Evolutionary conservation across 2,888 invertebrate genomes (phyloP), one percentile per base, ranked within the genome.

Genomic region (Anaspis maculata): DNA sequence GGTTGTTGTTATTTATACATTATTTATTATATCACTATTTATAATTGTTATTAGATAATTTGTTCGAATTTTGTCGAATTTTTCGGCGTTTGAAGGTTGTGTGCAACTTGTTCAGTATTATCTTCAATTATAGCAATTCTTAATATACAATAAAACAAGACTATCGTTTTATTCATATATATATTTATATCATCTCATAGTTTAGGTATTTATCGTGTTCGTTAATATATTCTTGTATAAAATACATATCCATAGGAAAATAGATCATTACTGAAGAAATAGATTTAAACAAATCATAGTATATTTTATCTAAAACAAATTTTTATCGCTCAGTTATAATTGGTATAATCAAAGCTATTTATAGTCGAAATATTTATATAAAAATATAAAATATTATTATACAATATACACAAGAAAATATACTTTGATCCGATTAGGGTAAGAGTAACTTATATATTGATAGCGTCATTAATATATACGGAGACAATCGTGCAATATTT

Each of bases 401-500:
- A n/a, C n/a, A n/a, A n/a, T n/a, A n/a, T n/a, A n/a, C n/a, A n/a
- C n/a, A n/a, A n/a, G n/a, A n/a, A n/a, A n/a, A n/a, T n/a, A 19
- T 9, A 19, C 19, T 19, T 19, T 19, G 19, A n/a, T n/a, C n/a
- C n/a, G n/a, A n/a, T n/a, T n/a, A n/a, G n/a, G n/a, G n/a, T n/a
- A n/a, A n/a, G n/a, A n/a, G n/a, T n/a, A n/a, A n/a, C n/a, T n/a
- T n/a, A n/a, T n/a, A n/a, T n/a, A n/a, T n/a, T n/a, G n/a, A n/a
- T n/a, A n/a, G n/a, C n/a, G n/a, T n/a, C n/a, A n/a, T n/a, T n/a
- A n/a, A n/a, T n/a, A n/a, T 31, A 24, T 41, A 41, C 50, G 42
- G 37, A 51, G 57, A 60, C 59, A 61, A 59, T 61, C 59, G 59
- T 60, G 60, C 58, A 59, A 61, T 59, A 60, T 51, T 48, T 32